These are phyloP conservation scores for Danio rerio DNA, from an alignment of 2,113 vertebrate species.

Conservation along the genomic window GRCz12tu NC_133184.1:27426501-27427000, in stretches of 20 bases:
- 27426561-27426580: constrained; percentile 27
- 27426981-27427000: too few species aligned
- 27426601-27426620: background rate
- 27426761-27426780: constrained; percentile 31
- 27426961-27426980: too few species aligned
- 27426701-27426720: background rate
- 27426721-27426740: background rate
- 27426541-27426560: constrained; percentile 29
- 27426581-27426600: background rate
- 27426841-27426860: constrained; percentile 69
- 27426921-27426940: constrained; percentile 15
- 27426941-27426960: too few species aligned
- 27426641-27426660: background rate
- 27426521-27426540: background rate
- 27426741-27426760: background rate
- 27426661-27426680: background rate
- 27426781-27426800: constrained; percentile 36
- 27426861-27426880: constrained; percentile 86
- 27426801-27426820: constrained; percentile 35
- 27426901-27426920: constrained; percentile 70
- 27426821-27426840: constrained; percentile 54
- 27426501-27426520: constrained; percentile 1
- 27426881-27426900: constrained; percentile 78
- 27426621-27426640: constrained; percentile 12
- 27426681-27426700: constrained; percentile 6